Evolutionary conservation across 2,797 vertebrate species (phyloP).

Genomic region (Gadopsis bispinosus): DNA sequence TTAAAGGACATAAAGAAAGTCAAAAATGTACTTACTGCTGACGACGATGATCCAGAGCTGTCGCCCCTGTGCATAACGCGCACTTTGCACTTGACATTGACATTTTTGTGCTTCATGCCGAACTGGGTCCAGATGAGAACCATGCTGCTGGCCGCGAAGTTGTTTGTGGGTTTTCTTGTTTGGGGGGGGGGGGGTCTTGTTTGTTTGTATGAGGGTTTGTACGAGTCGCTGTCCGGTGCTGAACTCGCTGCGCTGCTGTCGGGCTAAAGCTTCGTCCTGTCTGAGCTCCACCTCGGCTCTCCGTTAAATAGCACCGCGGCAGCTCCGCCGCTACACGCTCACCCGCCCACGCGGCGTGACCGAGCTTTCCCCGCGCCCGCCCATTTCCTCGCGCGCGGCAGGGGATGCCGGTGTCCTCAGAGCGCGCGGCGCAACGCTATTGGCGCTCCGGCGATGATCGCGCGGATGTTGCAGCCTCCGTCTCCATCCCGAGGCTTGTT

Average conservation of each 20-base stretch:
- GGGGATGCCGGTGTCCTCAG: constrained; percentile 81
- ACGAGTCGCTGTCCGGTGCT: constrained; percentile 79
- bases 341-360: constrained; percentile 80
- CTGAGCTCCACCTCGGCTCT: constrained; percentile 56
- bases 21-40: constrained; percentile 77
- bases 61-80: constrained; percentile 85
- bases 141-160: constrained; percentile 71
- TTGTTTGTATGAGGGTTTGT: too few relatives aligned
- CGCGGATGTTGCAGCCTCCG: constrained; percentile 81
- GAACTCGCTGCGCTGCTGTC: constrained; percentile 51
- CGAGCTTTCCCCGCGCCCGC: constrained; percentile 84
- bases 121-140: constrained; percentile 90
- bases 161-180: neutral
- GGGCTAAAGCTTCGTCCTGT: constrained; percentile 33
- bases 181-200: too few relatives aligned
- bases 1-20: neutral
- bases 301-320: constrained; percentile 72
- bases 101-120: constrained; percentile 87
- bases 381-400: constrained; percentile 70
- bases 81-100: constrained; percentile 87
- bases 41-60: constrained; percentile 81
- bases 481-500: constrained; percentile 81
- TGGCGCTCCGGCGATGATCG: constrained; percentile 71
- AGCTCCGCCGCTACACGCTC: constrained; percentile 68
- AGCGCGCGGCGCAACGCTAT: constrained; percentile 46